Evolutionary conservation across 1,140 invertebrate genomes (phyloP).

Genomic region (Drosophila insularis): DNA sequence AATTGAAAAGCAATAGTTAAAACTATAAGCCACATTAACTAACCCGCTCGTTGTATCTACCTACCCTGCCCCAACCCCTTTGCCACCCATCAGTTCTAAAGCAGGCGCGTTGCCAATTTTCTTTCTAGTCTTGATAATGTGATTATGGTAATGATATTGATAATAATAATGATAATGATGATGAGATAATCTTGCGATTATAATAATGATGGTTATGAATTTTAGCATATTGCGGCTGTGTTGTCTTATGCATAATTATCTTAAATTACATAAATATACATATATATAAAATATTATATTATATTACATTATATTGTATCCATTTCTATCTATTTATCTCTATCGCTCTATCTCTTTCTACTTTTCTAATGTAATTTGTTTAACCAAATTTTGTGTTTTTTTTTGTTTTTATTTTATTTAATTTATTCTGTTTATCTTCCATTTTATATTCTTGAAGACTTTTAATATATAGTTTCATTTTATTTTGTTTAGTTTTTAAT

Average conservation of each 20-base stretch:
- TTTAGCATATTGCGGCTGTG: conserved; percentile 79
- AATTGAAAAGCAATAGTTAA: conserved; percentile 28
- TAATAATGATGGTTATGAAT: conserved; percentile 58
- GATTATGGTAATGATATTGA: conserved; percentile 46
- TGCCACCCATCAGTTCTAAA: conserved; percentile 8
- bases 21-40: conserved; percentile 37
- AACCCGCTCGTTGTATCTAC: conserved; percentile 44
- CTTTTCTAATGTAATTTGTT: conserved; percentile 26
- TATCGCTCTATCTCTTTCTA: background rate
- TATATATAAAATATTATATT: conserved; percentile 44
- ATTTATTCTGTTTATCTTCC: conserved; percentile 48
- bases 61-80: background rate
- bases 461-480: background rate
- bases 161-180: conserved; percentile 16
- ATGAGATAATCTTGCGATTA: conserved; percentile 54
- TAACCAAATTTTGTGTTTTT: conserved; percentile 58
- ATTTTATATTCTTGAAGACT: background rate
- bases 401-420: conserved; percentile 50
- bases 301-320: conserved; percentile 44
- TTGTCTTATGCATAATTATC: conserved; percentile 77
- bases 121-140: conserved; percentile 67
- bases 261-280: conserved; percentile 69
- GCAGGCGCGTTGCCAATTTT: conserved; percentile 55
- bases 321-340: conserved; percentile 24
- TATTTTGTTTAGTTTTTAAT: background rate